Evolutionary conservation across 2,888 invertebrate species (phyloP), one percentile per base, ranked within the genome.

Genomic region (Lypha dubia): DNA sequence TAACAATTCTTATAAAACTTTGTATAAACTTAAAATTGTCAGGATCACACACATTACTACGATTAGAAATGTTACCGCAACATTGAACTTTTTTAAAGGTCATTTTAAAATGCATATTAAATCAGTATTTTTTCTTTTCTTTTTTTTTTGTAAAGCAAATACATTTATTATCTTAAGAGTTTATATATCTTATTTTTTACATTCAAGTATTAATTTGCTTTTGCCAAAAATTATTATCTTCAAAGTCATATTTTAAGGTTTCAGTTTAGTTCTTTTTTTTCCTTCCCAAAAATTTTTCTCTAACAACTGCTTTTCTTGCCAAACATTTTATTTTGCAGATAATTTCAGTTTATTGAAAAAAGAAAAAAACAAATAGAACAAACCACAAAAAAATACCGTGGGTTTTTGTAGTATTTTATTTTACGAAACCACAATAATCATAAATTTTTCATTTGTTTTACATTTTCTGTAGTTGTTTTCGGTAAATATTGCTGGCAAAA

Each of bases 381-480:
- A 77, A 63, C 53, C 51, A 56, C 44, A 70, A 63, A 62, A 67
- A 60, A n/a, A n/a, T n/a, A n/a, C n/a, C 44, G 28, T 22, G 46
- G 9, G 46, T 41, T 62, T 77, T 71, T 46, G 46, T 56, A 8
- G 35, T 51, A 22, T 58, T 56, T 76, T 67, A 13, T 24, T 17
- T 67, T 35, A n/a, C 56, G 13, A 53, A 49, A 75, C 83, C 83
- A 71, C 75, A 79, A 75, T 56, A 53, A 79, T 44, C 79, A 79
- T 79, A 83, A 83, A 71, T 79, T 60, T 75, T 75, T 65, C 65
- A 71, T 56, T 71, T 63, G 71, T 79, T 79, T 71, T 44, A 53
- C 56, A 15, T 49, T 49, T 49, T 49, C 46, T 13, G 15, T 7
- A 28, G 11, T 28, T 24, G 58, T 3, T 60, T 77, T n/a, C n/a